Conservation (phyloP, 2,888 invertebrate genomes). For the Hoplodrina blanda region DNA sequence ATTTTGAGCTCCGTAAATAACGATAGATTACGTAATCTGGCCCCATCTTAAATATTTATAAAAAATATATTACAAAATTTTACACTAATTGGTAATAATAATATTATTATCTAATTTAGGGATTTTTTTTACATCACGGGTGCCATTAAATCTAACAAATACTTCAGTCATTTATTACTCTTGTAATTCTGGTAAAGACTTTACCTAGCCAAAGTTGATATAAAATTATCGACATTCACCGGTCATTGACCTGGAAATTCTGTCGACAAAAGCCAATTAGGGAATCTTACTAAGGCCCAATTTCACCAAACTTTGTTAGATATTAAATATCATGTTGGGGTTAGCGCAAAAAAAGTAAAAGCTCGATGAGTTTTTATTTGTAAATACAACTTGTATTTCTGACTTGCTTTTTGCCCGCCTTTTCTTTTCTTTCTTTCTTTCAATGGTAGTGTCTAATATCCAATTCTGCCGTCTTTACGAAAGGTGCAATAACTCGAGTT, state of each 20-base stretch:
- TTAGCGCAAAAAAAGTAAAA: too few relatives aligned
- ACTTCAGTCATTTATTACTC: background rate
- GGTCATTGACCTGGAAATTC: constrained; percentile 3
- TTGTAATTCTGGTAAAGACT: constrained; percentile 11
- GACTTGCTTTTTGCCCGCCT: too few relatives aligned
- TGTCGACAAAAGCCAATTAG: background rate
- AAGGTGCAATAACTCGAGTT: too few relatives aligned
- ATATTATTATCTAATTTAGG: background rate
- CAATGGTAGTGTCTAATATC: too few relatives aligned
- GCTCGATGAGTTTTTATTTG: too few relatives aligned
- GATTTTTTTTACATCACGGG: constrained; percentile 1
- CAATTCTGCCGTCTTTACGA: too few relatives aligned
- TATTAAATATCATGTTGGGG: background rate
- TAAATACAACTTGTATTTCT: too few relatives aligned
- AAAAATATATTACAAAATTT: background rate
- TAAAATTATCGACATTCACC: background rate
- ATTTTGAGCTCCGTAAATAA: background rate
- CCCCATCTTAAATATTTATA: background rate
- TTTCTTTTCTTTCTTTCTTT: too few relatives aligned
- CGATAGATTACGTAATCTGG: constrained; percentile 4
- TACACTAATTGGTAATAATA: background rate
- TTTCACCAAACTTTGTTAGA: background rate
- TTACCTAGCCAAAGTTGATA: background rate
- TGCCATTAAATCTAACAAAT: constrained; percentile 32
- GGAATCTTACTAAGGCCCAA: background rate